Percentiles rank a stretch among this genome's conserved stretches.
Conservation (phyloP, 92 coral and sea anemone genomes). For the Epizoanthus illoricatus region DNA sequence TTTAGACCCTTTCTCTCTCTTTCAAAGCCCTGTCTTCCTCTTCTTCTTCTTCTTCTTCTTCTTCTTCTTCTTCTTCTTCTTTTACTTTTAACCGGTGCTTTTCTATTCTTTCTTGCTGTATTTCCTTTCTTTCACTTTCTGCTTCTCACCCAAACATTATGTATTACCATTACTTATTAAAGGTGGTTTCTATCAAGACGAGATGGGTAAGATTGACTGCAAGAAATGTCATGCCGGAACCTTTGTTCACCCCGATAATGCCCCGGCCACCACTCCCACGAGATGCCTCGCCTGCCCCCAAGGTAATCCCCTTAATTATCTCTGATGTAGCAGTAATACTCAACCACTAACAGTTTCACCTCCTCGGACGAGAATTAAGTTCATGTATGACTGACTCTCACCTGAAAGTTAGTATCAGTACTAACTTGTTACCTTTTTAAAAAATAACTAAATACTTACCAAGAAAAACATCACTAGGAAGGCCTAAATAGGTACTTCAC, state of each 20-base stretch:
- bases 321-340: not conserved
- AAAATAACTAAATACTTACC: too few relatives aligned
- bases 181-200: constrained; percentile 57
- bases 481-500: too few relatives aligned
- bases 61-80: not conserved
- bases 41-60: too few relatives aligned
- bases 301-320: not conserved
- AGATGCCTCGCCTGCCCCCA: constrained; percentile 49
- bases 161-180: not conserved
- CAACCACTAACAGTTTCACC: not conserved
- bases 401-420: too few relatives aligned
- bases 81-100: not conserved
- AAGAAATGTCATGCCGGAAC: constrained; percentile 40
- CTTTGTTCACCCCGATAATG: constrained; percentile 22
- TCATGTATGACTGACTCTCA: too few relatives aligned
- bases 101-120: not conserved
- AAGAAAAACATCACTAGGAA: too few relatives aligned
- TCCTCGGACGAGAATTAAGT: not conserved
- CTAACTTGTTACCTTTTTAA: too few relatives aligned
- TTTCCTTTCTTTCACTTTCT: not conserved
- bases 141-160: not conserved
- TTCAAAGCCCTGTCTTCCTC: too few relatives aligned
- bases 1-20: too few relatives aligned
- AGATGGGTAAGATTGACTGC: constrained; percentile 39
- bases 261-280: constrained; percentile 37